Percentiles rank a stretch among this genome's conserved stretches.
Conservation (phyloP, 2,797 vertebrate genomes). For the Brachyalestes nurse region DNA sequence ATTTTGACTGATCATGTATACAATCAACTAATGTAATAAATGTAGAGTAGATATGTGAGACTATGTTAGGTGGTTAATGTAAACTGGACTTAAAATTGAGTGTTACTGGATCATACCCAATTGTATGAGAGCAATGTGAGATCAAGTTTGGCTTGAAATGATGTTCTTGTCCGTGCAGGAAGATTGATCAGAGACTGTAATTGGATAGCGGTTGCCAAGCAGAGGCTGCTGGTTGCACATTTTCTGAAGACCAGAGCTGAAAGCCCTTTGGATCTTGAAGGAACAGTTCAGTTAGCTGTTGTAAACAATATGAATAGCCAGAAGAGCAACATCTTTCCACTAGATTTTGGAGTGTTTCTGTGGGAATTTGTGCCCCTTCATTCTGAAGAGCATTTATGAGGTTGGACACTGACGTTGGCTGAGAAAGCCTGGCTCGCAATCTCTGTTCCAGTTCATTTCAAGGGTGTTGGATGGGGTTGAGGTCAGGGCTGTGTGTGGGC, state of each 20-base stretch:
- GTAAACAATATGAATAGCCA: no score
- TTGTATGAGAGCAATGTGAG: conserved; percentile 6
- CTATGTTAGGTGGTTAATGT: background rate
- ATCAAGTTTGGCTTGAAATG: conserved; percentile 3
- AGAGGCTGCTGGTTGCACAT: conserved; percentile 68
- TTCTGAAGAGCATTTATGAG: no score
- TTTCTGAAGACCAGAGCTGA: conserved; percentile 66
- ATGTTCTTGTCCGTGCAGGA: conserved; percentile 54
- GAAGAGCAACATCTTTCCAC: no score
- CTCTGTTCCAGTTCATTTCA: no score
- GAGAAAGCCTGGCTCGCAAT: no score
- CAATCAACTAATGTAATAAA: no score
- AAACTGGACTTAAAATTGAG: background rate
- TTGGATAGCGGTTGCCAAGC: conserved; percentile 60
- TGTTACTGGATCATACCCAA: background rate
- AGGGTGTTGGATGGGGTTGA: no score
- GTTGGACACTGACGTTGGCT: no score
- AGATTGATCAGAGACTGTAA: conserved; percentile 65
- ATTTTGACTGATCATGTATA: background rate
- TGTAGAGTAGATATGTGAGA: background rate
- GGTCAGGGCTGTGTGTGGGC: no score
- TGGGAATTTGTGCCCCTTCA: no score
- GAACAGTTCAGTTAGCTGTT: background rate
- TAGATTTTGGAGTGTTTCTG: no score
- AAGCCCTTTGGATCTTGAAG: background rate